A percentile compares a stretch with the other conserved stretches of the same genome.
These are phyloP conservation scores for Notoglanidium macrostoma DNA, from an alignment of 2,797 vertebrate species.

Conservation along the genomic window DNA sequence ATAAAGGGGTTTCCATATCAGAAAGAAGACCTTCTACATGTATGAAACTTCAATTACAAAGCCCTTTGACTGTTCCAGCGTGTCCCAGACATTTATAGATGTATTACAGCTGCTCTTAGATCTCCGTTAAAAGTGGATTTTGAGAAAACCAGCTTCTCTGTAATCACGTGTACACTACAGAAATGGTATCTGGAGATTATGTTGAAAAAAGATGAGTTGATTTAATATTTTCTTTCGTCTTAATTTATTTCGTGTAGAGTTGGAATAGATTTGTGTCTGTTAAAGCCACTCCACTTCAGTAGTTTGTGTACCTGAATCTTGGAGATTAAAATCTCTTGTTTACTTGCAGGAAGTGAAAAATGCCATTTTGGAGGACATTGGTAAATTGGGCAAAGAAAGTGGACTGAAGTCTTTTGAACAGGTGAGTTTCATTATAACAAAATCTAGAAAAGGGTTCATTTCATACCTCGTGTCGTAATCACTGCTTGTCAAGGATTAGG, in stretches of 20 bases:
- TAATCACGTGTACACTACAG: neutral
- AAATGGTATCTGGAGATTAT: neutral
- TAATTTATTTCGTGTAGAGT: too few species aligned
- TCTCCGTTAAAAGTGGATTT: neutral
- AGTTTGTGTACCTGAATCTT: neutral
- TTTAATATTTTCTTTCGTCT: too few species aligned
- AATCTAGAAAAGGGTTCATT: neutral
- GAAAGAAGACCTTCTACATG: neutral
- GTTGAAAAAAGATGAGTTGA: neutral
- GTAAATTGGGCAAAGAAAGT: constrained; percentile 85
- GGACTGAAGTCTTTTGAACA: constrained; percentile 98
- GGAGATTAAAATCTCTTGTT: neutral
- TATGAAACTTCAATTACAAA: neutral
- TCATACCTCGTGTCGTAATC: neutral
- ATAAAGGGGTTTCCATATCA: neutral
- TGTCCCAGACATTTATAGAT: neutral
- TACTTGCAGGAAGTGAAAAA: constrained; percentile 82
- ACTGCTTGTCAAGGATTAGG: neutral
- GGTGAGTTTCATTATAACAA: constrained; percentile 69
- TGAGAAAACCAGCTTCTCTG: neutral
- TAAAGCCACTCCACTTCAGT: neutral
- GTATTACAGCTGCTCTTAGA: neutral
- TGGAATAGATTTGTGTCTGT: neutral
- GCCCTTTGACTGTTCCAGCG: neutral
- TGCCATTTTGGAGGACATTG: constrained; percentile 86